Evolutionary conservation across 2,797 vertebrate genomes (phyloP), one percentile per base, ranked within the genome.

Genomic region (Tarsius wallacei): DNA sequence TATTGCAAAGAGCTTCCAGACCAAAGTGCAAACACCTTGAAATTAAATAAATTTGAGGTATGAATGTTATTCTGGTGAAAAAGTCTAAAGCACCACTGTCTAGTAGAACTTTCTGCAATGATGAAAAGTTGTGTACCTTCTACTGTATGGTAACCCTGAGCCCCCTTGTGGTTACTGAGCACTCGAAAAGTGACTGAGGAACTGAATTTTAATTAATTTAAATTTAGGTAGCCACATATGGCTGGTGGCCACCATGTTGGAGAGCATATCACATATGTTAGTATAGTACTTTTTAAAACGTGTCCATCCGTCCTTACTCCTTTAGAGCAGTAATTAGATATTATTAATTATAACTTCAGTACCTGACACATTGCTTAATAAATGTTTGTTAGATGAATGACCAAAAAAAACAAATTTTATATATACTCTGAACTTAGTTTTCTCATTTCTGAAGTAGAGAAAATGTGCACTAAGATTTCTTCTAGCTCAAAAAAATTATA

Each of bases 341-440:
- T 90, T 91, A 78, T 51, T 90, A 66, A 47, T 63, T 55, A 70
- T 49, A 82, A 74, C 24, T 73, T 70, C 16, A 24, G 57, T 91
- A 28, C 33, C 42, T 53, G 49, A 86, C 55, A 94, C 17, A 55
- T 80, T 84, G 86, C 28, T 87, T 87, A 89, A 73, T 73, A 61
- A 74, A 31, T 88, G 26, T 82, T 92, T 82, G 13, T n/a, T 71
- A 76, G 92, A 82, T 47, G 16, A 86, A 61, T 80, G 31, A 77
- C 51, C 26, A 36, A 83, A 91, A 63, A 63, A 77, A 36, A 16
- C 49, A 93, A 80, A 66, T 84, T 78, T 84, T 64, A 63, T 42
- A 51, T 91, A 77, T 96, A 87, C 47, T 94, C 26, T 86, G 47
- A 61, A 85, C 51, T 94, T 88, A 31, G 11, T 80, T 61, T 95